Base-by-base conservation (phyloP, 2,888 invertebrate genomes). In the Leptinotarsa haldemani region DNA sequence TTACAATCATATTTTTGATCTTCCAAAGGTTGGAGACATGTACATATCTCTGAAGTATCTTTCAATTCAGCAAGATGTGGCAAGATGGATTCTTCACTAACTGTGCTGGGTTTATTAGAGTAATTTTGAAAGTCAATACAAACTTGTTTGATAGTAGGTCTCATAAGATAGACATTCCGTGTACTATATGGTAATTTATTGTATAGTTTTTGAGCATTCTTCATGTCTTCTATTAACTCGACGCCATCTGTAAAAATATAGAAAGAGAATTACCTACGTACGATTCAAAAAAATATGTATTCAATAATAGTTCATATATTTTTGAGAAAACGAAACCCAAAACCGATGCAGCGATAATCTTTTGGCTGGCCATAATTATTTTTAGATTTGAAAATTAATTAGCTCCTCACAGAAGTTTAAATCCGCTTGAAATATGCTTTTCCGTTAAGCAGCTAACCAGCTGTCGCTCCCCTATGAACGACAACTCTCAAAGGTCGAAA, bases 191-290 rank as follows among this genome's bases (percentile, higher is more conserved):
- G 67, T 67, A 78, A 67, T 15, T 66, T 58, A 40, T 82, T 79
- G 67, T 83, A 84, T 40, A 79, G 65, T 20, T 48, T 67, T 74
- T 84, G 83, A 12, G 84, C 84, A 30, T 73, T 52, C 30, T 70
- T 65, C 30, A 80, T 69, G 72, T 85, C 83, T 63, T 75, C 73
- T n/a, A 81, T 20, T 22, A 83, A 47, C 67, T 82, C 80, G 56
- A 47, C 48, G 53, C 68, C 71, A 15, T 50, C 78, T 77, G 58
- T 16, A 73, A 40, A 5, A 9, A 1, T 40, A 40, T 40, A 40
- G 9, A 40, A 40, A 40, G 9, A 40, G 40, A 40, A 40, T 40
- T 40, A 9, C 40, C 40, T 40, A 40, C 40, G 40, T 40, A 40
- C 5, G 9, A 40, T 40, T 40, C 1, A 4, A 4, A 7, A 30